A percentile compares a stretch with the other conserved stretches of the same genome.
Conservation (phyloP, 1,140 invertebrate genomes). For the Caenorhabditis latens region DNA sequence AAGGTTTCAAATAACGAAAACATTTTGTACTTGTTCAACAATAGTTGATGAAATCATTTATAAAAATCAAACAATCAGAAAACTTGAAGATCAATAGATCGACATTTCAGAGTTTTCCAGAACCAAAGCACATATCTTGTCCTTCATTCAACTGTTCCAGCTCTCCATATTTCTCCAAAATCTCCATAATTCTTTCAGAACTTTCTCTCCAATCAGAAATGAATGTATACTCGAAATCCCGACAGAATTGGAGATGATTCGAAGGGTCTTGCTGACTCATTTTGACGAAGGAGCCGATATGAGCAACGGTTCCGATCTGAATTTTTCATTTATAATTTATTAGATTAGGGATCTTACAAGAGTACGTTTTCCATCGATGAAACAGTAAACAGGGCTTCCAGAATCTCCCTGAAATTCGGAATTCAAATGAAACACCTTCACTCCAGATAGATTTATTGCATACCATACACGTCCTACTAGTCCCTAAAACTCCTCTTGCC, state of each 20-base stretch:
- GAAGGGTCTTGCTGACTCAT: slow-evolving; percentile 32
- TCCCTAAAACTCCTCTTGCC: slow-evolving; percentile 1
- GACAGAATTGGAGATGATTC: slow-evolving; percentile 19
- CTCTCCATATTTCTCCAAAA: slow-evolving; percentile 32
- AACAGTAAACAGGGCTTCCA: slow-evolving; percentile 35
- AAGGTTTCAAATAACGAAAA: background rate
- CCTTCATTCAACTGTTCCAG: slow-evolving; percentile 16
- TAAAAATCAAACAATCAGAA: background rate
- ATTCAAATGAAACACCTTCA: background rate
- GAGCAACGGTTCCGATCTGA: slow-evolving; percentile 21
- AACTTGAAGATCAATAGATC: background rate
- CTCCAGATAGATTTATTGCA: background rate
- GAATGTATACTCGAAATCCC: slow-evolving; percentile 31
- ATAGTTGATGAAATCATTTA: background rate
- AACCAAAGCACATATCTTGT: slow-evolving; percentile 6
- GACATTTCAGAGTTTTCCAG: background rate
- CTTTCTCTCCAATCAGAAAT: slow-evolving; percentile 44
- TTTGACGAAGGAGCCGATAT: slow-evolving; percentile 17
- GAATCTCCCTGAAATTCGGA: slow-evolving; percentile 20
- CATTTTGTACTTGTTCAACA: no score
- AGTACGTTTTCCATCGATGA: background rate
- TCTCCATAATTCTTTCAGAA: slow-evolving; percentile 32
- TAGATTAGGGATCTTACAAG: slow-evolving; percentile 25
- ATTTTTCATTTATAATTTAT: background rate
- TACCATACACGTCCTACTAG: slow-evolving; percentile 28